Evolutionary conservation across 2,113 vertebrate species (phyloP), one percentile per base, ranked within the genome.

Genomic region (Nerophis lumbriciformis): DNA sequence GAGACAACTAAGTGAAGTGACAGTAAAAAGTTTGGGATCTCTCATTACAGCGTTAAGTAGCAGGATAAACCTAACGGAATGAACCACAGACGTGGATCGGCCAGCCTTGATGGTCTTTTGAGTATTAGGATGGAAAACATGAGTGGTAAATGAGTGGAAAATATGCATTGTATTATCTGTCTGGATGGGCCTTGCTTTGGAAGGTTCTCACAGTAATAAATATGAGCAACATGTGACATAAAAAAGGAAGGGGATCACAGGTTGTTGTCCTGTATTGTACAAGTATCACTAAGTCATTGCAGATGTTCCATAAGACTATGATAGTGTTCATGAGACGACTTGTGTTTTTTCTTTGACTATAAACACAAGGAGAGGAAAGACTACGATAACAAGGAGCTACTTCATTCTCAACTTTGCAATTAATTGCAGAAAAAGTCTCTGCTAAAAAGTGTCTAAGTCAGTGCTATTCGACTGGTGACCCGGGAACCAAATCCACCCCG

Each of bases 141-240:
- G 52, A 76, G 66, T 69, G 61, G 77, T 75, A 78, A 80, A 82
- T 72, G 59, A 79, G 66, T 65, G 72, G 74, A 78, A 83, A 85
- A 81, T 64, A 77, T 77, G 75, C 73, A 66, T 61, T 53, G 69
- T 53, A 73, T 77, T 80, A 80, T 85, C 79, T 79, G 53, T 74
- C 80, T 77, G 42, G 10, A 12, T 12, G 65, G 49, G 65, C 53
- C 61, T 68, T 16, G 19, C 68, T 65, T 71, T 21, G 63, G 57
- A 81, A 6, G 58, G 39, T 76, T 80, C 72, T 69, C 69, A 66
- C 50, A 71, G 76, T 73, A 69, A 57, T 77, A 72, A 77, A 80
- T 73, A 72, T 69, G 52, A 48, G 61, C 60, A 75, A 81, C 80
- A 82, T 76, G 79, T 83, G 73, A 52, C 6, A 42, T 19, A 12